These are phyloP conservation scores for Cydia amplana DNA, from an alignment of 1,140 invertebrate species.

Conservation along the genomic window DNA sequence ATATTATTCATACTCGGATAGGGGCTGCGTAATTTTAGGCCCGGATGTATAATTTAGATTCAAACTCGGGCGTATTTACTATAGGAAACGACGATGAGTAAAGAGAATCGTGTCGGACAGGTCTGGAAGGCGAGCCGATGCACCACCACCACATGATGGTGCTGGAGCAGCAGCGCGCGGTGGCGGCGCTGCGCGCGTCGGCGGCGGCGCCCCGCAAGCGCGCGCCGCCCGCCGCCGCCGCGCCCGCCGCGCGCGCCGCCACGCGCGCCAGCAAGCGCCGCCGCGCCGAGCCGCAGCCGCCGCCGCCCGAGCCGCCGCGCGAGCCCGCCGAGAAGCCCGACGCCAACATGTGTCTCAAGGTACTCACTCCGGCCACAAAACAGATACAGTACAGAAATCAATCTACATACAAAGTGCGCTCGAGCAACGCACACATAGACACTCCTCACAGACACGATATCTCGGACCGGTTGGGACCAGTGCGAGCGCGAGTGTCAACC, in stretches of 20 bases:
- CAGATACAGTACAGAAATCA: no score
- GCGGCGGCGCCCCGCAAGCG: constrained; percentile 81
- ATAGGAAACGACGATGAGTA: not conserved
- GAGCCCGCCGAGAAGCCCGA: constrained; percentile 88
- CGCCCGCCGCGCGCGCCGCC: constrained; percentile 55
- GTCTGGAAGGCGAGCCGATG: constrained; percentile 65
- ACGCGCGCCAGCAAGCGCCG: constrained; percentile 61
- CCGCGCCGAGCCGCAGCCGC: constrained; percentile 74
- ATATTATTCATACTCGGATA: no score
- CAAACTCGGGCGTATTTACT: not conserved
- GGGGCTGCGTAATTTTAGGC: no score
- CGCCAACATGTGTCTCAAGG: constrained; percentile 89
- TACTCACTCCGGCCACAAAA: no score
- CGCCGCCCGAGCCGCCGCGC: constrained; percentile 74
- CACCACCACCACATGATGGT: constrained; percentile 76
- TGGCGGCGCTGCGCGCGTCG: constrained; percentile 76
- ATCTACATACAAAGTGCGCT: no score
- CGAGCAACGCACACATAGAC: no score
- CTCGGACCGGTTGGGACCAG: no score
- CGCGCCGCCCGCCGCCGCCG: constrained; percentile 66
- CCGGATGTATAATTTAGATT: no score
- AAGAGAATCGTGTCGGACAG: constrained; percentile 38
- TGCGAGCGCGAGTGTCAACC: no score
- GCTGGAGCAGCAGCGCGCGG: constrained; percentile 72
- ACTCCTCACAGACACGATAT: no score